Conservation (phyloP, 2,888 invertebrate genomes). For the Thymelicus sylvestris region DNA sequence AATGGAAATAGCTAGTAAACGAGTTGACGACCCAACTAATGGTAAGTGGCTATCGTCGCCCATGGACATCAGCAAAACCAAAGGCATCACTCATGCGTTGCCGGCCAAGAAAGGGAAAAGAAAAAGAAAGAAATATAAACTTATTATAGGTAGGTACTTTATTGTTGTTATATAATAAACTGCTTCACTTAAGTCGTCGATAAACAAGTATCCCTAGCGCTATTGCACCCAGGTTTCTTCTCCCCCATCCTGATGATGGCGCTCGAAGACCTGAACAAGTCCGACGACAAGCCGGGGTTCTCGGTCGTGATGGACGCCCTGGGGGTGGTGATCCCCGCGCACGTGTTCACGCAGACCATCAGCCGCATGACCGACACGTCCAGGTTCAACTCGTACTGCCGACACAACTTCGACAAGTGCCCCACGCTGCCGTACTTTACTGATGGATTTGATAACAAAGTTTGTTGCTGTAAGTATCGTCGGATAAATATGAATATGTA, state of each 20-base stretch:
- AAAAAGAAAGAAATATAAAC: too few species aligned
- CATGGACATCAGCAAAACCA: not conserved
- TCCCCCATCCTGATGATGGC: slow-evolving; percentile 37
- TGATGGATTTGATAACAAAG: slow-evolving; percentile 16
- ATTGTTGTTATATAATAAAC: too few species aligned
- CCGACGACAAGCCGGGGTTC: slow-evolving; percentile 9
- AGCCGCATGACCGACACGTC: slow-evolving; percentile 39
- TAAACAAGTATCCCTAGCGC: too few species aligned
- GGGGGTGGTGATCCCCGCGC: slow-evolving; percentile 36
- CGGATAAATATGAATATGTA: too few species aligned
- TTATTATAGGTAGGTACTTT: too few species aligned
- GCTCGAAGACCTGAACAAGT: slow-evolving; percentile 33
- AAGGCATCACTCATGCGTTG: too few species aligned
- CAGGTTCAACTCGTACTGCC: slow-evolving; percentile 42
- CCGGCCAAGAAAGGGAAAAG: too few species aligned
- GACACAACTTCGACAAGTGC: slow-evolving; percentile 35
- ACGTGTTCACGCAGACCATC: slow-evolving; percentile 38
- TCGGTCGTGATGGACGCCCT: slow-evolving; percentile 21
- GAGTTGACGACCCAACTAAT: too few species aligned
- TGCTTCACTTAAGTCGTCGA: too few species aligned
- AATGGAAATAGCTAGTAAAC: not conserved
- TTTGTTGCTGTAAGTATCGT: slow-evolving; percentile 27
- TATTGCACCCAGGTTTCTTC: slow-evolving; percentile 35
- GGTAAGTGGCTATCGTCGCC: too few species aligned
- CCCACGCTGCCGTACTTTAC: slow-evolving; percentile 22